Percentiles rank a stretch among this genome's conserved stretches.
Evolutionary conservation across 1,140 invertebrate species (phyloP).

Genomic region (Cyphomyrmex costatus): DNA sequence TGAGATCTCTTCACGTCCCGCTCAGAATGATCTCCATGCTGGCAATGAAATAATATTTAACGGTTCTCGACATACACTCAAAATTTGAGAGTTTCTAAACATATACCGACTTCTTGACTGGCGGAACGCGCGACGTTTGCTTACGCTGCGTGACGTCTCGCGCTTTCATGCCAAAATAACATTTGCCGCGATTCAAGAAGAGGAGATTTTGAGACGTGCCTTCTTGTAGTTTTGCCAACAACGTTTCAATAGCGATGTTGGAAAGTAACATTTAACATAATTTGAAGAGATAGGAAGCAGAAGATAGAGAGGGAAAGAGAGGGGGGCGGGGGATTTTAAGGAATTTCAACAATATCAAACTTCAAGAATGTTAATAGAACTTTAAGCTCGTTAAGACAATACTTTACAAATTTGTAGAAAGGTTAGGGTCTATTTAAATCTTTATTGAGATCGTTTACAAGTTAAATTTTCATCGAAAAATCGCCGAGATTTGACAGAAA

Average conservation of each 20-base stretch:
- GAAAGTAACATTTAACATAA: conserved; percentile 15
- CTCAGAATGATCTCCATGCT: not conserved
- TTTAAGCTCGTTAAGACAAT: not conserved
- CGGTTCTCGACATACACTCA: not conserved
- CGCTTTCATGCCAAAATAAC: conserved; percentile 18
- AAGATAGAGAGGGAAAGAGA: too few relatives aligned
- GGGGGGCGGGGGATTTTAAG: not conserved
- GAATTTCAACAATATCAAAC: not conserved
- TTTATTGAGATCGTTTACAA: not conserved
- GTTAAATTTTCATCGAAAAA: not conserved
- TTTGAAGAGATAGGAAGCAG: not conserved
- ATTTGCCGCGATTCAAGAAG: conserved; percentile 23
- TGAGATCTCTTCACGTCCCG: not conserved
- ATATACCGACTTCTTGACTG: conserved; percentile 10
- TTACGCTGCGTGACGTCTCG: not conserved
- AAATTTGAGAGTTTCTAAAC: conserved; percentile 13
- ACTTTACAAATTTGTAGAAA: not conserved
- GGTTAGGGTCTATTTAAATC: not conserved
- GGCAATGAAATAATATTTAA: conserved; percentile 43
- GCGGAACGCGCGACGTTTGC: not conserved
- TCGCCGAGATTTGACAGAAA: not conserved
- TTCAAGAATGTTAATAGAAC: conserved; percentile 14
- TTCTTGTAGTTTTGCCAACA: conserved; percentile 22
- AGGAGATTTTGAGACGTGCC: not conserved
- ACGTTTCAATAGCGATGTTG: conserved; percentile 13